Conservation (phyloP, 2,113 vertebrate species). For the Corvus cornix region DNA sequence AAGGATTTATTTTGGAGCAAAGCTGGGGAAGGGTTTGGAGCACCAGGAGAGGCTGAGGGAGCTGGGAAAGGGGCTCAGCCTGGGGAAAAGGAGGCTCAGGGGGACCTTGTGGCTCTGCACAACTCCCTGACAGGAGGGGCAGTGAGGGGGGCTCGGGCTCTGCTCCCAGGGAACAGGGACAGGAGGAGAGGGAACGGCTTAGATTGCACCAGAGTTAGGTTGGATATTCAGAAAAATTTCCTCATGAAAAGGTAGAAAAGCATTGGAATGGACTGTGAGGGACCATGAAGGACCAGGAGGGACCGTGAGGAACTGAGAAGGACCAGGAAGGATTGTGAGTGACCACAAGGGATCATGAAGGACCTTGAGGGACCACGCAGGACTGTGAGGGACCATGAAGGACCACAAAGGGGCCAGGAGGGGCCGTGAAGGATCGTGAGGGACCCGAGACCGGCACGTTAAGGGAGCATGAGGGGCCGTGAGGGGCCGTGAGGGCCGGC, state of each 20-base stretch:
- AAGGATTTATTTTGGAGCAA: background rate
- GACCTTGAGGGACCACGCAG: background rate
- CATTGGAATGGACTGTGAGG: background rate
- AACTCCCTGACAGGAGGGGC: background rate
- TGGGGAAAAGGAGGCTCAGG: background rate
- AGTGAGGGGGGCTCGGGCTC: background rate
- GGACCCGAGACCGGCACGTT: too few species aligned
- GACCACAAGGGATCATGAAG: background rate
- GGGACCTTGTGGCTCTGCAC: background rate
- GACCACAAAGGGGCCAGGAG: background rate
- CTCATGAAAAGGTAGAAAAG: background rate
- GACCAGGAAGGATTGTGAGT: background rate
- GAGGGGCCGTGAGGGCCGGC: background rate
- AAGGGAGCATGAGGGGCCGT: background rate
- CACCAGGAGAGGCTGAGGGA: background rate
- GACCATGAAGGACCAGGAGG: background rate
- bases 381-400: background rate
- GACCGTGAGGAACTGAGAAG: background rate
- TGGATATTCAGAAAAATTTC: background rate
- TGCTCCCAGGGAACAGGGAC: background rate
- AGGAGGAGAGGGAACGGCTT: background rate
- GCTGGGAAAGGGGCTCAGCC: background rate
- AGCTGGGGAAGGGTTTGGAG: background rate
- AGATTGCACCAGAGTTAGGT: background rate
- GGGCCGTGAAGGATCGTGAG: too few species aligned